A percentile compares a stretch with the other conserved stretches of the same genome.
phyloP scores from a whole-genome alignment of 2,797 vertebrate species.

The Artibeus lituratus region DNA sequence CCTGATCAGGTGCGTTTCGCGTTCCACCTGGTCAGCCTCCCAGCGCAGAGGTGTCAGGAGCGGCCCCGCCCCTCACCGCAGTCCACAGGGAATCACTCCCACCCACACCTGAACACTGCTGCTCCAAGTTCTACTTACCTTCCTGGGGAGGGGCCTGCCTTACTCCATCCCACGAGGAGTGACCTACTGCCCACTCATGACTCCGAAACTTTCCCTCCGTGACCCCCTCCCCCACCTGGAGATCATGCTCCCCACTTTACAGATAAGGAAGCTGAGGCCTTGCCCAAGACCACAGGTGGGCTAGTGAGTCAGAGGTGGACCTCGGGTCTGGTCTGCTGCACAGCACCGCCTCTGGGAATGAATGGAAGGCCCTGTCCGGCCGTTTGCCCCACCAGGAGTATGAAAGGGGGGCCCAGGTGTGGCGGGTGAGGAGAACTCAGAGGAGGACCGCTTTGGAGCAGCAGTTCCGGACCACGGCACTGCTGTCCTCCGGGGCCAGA shows the following conservation, averaged over 20 bases:
- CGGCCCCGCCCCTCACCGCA: accelerated
- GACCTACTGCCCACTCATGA: neutral
- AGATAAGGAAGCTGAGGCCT: neutral
- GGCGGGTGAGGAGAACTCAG: neutral
- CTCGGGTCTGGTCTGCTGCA: too few species aligned
- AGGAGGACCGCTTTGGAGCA: neutral
- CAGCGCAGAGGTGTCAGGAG: neutral
- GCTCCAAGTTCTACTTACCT: neutral
- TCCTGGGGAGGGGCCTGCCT: neutral
- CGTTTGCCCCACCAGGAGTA: neutral
- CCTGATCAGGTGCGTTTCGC: neutral
- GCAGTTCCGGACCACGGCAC: neutral
- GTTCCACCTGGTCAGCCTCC: neutral
- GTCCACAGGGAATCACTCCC: neutral
- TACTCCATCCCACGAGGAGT: neutral
- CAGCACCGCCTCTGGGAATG: neutral
- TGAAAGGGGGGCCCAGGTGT: too few species aligned
- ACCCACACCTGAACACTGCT: neutral
- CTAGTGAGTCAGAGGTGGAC: too few species aligned
- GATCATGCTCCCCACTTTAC: neutral
- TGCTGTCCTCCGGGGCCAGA: accelerated
- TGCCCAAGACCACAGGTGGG: neutral
- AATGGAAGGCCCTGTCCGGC: neutral
- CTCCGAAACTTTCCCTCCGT: neutral
- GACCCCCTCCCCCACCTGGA: neutral